These are phyloP conservation scores for Ctenosaura bakeri DNA, from an alignment of 2,797 vertebrate genomes.

Conservation along the genomic window DNA sequence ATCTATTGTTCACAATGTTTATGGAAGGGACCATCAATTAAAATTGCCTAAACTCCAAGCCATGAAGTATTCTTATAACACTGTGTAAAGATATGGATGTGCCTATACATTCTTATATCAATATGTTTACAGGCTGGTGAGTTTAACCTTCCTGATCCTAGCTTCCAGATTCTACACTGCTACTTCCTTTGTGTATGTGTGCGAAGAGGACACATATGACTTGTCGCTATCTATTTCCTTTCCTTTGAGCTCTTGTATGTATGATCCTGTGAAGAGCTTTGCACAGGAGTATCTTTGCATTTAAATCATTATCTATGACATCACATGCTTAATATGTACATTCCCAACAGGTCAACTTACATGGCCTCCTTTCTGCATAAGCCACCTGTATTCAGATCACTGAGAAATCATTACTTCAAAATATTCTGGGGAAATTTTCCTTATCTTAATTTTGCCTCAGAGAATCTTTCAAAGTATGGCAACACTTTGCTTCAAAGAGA, in stretches of 20 bases:
- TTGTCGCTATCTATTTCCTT: not conserved
- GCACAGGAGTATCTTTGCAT: not conserved
- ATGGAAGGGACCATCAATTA: not conserved
- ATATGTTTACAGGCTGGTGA: too few species aligned
- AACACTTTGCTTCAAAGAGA: not conserved
- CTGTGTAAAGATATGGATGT: not conserved
- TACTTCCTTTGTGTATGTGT: not conserved
- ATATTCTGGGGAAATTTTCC: not conserved
- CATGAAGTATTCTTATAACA: not conserved
- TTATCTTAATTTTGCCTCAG: not conserved
- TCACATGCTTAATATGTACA: not conserved
- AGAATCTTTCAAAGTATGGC: not conserved
- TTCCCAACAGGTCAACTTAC: not conserved
- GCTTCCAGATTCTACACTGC: not conserved
- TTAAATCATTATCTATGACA: not conserved
- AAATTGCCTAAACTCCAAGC: not conserved
- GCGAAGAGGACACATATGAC: not conserved
- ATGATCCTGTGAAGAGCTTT: too few species aligned
- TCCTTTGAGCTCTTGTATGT: not conserved
- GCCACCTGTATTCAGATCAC: not conserved
- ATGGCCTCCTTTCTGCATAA: not conserved
- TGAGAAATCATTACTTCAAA: slow-evolving; percentile 8
- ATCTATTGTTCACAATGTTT: not conserved
- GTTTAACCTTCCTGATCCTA: too few species aligned
- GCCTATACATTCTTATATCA: not conserved